Evolutionary conservation across 2,888 invertebrate species (phyloP), one percentile per base, ranked within the genome.

Genomic region (Pollenia labialis): DNA sequence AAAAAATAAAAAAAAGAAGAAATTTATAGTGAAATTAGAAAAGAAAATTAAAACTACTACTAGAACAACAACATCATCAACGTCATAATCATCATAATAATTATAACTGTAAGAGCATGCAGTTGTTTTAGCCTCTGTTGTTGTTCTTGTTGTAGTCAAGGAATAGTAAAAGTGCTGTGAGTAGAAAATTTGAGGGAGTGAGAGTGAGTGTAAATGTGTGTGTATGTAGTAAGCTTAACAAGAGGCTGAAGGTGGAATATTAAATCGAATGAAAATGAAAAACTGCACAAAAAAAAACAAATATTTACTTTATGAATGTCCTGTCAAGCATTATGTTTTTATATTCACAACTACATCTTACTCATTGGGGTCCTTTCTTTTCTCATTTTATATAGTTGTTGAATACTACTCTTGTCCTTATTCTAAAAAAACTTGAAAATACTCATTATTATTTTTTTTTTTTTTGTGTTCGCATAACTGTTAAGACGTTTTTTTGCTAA

Each of bases 361-460:
- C 40, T 72, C 16, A 72, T n/a, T 72, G 69, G 62, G 52, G 52
- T 60, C 44, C 40, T 60, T 68, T 50, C 32, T 50, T 12, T 60
- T 9, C 50, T 66, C 42, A 50, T 62, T 32, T 44, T 42, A 54
- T 14, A 32, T 32, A 32, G 32, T 32, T 64, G 46, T 18, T 64
- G 12, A 44, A 62, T 58, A 23, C 46, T 80, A 18, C 9, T 42
- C 46, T 10, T 68, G n/a, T 23, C 50, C 2, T 71, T 23, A 44
- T 69, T 40, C 60, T 60, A 77, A 32, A 4, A 32, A 89, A 90
- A 90, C 89, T 91, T 90, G 90, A 88, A 89, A 90, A 91, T 89
- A 89, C 91, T 90, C 90, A 90, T 91, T 91, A 90, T 88, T 32
- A 32, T 32, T 32, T 1, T 32, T 32, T 23, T 23, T 23, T 23